phyloP scores from a whole-genome alignment of 2,113 vertebrate genomes.

The Prochilodus magdalenae region DNA sequence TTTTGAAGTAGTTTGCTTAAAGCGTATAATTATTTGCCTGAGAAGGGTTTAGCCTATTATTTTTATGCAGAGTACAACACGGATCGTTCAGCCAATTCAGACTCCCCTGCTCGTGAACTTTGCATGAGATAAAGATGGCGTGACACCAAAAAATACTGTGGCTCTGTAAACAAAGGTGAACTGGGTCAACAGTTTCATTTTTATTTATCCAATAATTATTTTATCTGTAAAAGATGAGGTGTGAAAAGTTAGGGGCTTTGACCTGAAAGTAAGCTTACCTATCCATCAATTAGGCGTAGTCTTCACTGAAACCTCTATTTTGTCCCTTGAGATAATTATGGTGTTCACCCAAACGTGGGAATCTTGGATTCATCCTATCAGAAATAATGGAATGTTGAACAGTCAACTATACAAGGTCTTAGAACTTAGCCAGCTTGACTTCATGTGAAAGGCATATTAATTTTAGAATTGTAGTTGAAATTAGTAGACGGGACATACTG shows the following conservation, averaged over 20 bases:
- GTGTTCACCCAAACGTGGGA: conserved; percentile 47
- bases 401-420: conserved; percentile 19
- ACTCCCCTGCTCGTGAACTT: conserved; percentile 57
- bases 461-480: no score
- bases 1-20: conserved; percentile 66
- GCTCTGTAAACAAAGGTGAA: conserved; percentile 61
- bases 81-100: conserved; percentile 58
- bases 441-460: background rate
- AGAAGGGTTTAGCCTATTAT: conserved; percentile 46
- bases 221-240: conserved; percentile 40
- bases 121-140: conserved; percentile 43
- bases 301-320: conserved; percentile 40
- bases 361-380: conserved; percentile 46
- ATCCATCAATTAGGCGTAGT: conserved; percentile 47
- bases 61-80: conserved; percentile 38
- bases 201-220: conserved; percentile 57
- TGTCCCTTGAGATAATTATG: conserved; percentile 52
- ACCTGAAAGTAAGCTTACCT: conserved; percentile 50
- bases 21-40: conserved; percentile 54
- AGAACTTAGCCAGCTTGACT: background rate
- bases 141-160: conserved; percentile 40
- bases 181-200: conserved; percentile 55
- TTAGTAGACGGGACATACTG: no score
- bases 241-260: conserved; percentile 54
- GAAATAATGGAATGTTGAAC: conserved; percentile 45